Conservation (phyloP, 2,113 vertebrate genomes). For the Motacilla alba region DNA sequence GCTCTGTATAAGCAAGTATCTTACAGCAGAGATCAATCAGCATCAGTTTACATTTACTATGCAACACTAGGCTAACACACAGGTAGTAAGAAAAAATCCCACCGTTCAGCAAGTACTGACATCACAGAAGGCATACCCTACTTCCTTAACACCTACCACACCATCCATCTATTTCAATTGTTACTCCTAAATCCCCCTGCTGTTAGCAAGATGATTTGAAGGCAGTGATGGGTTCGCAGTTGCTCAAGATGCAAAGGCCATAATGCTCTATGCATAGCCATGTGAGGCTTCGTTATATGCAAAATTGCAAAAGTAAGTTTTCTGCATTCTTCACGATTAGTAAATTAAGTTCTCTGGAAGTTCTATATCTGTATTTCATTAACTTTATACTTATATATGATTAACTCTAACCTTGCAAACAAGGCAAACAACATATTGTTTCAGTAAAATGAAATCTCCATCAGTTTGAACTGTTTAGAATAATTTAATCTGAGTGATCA, state of each 20-base stretch:
- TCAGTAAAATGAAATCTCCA: background rate
- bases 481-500: background rate
- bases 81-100: background rate
- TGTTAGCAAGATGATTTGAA: background rate
- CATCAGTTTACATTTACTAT: background rate
- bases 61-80: background rate
- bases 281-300: background rate
- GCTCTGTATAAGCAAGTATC: background rate
- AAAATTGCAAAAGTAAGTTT: background rate
- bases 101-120: background rate
- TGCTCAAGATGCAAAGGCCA: background rate
- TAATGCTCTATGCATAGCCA: background rate
- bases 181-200: background rate
- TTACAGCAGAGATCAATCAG: background rate
- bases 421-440: background rate
- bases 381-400: background rate
- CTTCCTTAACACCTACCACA: background rate
- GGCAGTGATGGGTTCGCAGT: background rate
- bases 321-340: background rate
- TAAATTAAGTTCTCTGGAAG: background rate
- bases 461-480: background rate
- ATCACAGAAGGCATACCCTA: rapidly evolving
- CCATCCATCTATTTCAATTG: background rate
- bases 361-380: background rate
- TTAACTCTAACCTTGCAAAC: background rate